These are phyloP conservation scores for Paraplagusia blochii DNA, from an alignment of 2,113 vertebrate genomes.

Conservation along the genomic window DNA sequence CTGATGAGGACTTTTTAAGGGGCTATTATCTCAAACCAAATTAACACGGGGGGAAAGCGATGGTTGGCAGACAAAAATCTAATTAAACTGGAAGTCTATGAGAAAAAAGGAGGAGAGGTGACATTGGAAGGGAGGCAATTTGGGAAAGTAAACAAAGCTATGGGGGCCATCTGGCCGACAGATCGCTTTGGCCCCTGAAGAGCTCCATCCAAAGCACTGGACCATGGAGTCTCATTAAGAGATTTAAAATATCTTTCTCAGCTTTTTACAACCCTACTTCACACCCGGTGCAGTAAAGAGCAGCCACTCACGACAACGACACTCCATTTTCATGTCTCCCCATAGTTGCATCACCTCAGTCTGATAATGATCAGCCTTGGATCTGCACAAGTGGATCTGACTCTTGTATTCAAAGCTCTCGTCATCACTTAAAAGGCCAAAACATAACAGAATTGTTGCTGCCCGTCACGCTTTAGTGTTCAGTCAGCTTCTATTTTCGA, in stretches of 20 bases:
- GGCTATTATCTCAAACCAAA: conserved; percentile 59
- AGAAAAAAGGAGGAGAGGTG: conserved; percentile 60
- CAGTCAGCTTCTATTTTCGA: conserved; percentile 22
- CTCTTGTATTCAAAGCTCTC: conserved; percentile 45
- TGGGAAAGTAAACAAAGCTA: conserved; percentile 62
- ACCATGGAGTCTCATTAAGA: conserved; percentile 46
- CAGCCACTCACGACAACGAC: conserved; percentile 2
- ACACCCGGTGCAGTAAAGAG: conserved; percentile 7
- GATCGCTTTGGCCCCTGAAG: conserved; percentile 12
- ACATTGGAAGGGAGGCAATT: conserved; percentile 65
- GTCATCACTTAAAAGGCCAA: conserved; percentile 36
- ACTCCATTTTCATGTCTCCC: conserved; percentile 16
- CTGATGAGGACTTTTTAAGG: conserved; percentile 51
- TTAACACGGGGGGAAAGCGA: conserved; percentile 53
- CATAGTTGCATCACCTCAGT: conserved; percentile 13
- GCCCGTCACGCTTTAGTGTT: conserved; percentile 20
- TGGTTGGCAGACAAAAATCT: conserved; percentile 54
- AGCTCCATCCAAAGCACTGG: conserved; percentile 16
- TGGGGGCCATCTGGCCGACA: conserved; percentile 53
- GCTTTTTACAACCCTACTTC: conserved; percentile 29
- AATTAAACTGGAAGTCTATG: conserved; percentile 62
- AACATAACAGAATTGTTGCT: conserved; percentile 3
- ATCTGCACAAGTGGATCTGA: conserved; percentile 9
- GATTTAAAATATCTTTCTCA: conserved; percentile 30
- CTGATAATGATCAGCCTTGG: neutral